Evolutionary conservation across 2,113 vertebrate genomes (phyloP).

Genomic region (Ctenomys sociabilis): DNA sequence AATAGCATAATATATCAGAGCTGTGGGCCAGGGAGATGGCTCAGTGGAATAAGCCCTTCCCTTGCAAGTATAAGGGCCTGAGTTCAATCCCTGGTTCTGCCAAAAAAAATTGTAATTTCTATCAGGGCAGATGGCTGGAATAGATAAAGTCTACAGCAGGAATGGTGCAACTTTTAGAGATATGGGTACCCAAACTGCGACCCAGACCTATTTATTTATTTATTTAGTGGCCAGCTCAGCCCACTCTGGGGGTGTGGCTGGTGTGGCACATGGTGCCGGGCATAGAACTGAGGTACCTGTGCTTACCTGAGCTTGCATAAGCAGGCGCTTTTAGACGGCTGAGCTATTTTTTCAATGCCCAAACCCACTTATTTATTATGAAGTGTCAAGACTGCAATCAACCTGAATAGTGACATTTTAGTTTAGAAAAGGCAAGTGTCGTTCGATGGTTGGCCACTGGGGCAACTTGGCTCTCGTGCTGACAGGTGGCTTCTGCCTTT

Average conservation of each 20-base stretch:
- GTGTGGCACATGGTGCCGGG: too few relatives aligned
- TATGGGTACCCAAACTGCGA: not conserved
- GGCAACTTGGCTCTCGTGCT: not conserved
- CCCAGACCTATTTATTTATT: not conserved
- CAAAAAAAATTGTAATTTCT: too few relatives aligned
- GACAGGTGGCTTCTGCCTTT: not conserved
- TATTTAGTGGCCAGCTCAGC: too few relatives aligned
- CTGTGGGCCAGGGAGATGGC: too few relatives aligned
- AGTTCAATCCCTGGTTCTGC: too few relatives aligned
- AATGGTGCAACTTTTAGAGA: not conserved
- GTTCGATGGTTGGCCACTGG: not conserved
- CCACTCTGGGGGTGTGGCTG: too few relatives aligned
- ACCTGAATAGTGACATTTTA: not conserved
- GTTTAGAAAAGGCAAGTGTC: not conserved
- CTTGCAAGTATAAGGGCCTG: too few relatives aligned
- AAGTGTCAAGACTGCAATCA: not conserved
- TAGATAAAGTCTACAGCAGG: not conserved
- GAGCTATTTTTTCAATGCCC: not conserved
- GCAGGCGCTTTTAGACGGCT: too few relatives aligned
- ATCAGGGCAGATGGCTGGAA: not conserved
- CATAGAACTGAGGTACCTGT: too few relatives aligned
- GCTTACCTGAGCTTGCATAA: too few relatives aligned
- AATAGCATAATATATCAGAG: not conserved
- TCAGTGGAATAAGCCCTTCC: too few relatives aligned
- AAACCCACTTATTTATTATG: not conserved